These are phyloP conservation scores for Spea bombifrons DNA, from an alignment of 2,113 vertebrate species.

Conservation along the genomic window DNA sequence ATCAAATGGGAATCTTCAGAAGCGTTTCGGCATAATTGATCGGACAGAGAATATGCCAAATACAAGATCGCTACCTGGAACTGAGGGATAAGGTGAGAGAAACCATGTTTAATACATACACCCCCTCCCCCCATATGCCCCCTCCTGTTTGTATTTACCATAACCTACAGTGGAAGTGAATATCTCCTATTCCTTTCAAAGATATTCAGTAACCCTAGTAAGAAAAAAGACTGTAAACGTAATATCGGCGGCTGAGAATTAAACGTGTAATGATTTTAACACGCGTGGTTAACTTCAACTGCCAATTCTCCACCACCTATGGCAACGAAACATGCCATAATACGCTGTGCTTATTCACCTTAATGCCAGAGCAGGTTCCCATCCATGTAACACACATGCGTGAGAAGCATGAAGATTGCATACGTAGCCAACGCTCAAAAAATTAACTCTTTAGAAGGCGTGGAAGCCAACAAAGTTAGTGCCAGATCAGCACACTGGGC, in stretches of 20 bases:
- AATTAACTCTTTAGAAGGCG: constrained; percentile 23
- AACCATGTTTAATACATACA: background rate
- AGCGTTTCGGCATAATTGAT: constrained; percentile 30
- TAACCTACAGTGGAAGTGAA: too few relatives aligned
- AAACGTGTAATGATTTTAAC: background rate
- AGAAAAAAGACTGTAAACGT: background rate
- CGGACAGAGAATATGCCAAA: background rate
- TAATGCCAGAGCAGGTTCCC: constrained; percentile 41
- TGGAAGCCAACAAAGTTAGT: background rate
- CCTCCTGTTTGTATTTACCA: too few relatives aligned
- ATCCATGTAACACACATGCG: constrained; percentile 45
- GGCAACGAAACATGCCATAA: background rate
- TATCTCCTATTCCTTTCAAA: too few relatives aligned
- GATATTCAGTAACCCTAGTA: too few relatives aligned
- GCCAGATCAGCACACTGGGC: constrained; percentile 10
- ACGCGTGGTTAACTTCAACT: background rate
- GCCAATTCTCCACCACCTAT: background rate
- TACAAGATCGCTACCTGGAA: background rate
- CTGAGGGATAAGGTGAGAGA: background rate
- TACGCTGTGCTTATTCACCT: constrained; percentile 28
- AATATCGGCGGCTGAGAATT: background rate
- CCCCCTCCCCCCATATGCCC: background rate
- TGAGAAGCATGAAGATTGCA: constrained; percentile 46
- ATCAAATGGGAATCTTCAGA: constrained; percentile 16
- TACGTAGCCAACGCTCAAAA: constrained; percentile 40